Conservation (phyloP, 2,888 invertebrate species). For the Cheilosia vernalis region DNA sequence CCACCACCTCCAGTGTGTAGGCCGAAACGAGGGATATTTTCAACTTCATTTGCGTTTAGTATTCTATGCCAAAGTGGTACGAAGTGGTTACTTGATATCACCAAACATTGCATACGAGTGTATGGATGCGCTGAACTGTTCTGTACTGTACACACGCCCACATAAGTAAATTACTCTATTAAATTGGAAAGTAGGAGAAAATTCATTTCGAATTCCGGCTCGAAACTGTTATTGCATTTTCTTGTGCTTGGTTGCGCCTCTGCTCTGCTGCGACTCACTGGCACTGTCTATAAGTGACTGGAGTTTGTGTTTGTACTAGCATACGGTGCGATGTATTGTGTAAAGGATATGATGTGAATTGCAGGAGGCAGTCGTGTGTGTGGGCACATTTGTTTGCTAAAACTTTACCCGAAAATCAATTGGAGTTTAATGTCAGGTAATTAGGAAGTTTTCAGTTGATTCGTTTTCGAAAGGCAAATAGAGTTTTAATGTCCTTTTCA, state of each 20-base stretch:
- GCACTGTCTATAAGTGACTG: conserved; percentile 20
- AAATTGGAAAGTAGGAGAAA: conserved; percentile 71
- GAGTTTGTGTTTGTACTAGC: neutral
- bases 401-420: conserved; percentile 70
- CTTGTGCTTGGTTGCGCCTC: conserved; percentile 15
- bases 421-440: conserved; percentile 71
- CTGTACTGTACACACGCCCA: conserved; percentile 34
- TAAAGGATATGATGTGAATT: neutral
- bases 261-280: conserved; percentile 6
- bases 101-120: neutral
- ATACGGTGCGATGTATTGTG: neutral
- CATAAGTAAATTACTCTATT: conserved; percentile 70
- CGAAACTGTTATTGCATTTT: conserved; percentile 70
- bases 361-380: neutral
- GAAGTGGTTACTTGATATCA: conserved; percentile 68
- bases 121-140: conserved; percentile 1
- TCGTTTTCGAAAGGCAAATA: conserved; percentile 49
- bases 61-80: conserved; percentile 60
- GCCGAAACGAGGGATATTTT: conserved; percentile 47
- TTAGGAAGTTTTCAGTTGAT: conserved; percentile 67
- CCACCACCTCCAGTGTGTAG: conserved; percentile 13
- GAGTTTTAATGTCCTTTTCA: conserved; percentile 20
- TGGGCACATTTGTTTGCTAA: conserved; percentile 47
- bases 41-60: conserved; percentile 67
- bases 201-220: conserved; percentile 70